Base-by-base conservation (phyloP, 2,113 vertebrate species). In the Tretioscincus oriximinensis region DNA sequence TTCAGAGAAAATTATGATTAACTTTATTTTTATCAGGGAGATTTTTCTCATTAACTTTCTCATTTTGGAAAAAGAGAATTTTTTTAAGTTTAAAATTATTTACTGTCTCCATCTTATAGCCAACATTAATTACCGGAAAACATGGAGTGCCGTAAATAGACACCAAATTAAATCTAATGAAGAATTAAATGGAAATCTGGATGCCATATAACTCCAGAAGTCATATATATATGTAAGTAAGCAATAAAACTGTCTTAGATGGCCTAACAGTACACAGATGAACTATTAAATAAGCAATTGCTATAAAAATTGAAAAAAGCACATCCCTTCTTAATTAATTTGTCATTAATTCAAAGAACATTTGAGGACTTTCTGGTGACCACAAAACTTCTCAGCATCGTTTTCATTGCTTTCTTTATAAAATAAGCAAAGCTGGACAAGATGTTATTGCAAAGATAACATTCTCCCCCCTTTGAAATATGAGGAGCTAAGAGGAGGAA, bases 1-100 rank as follows among this genome's bases (percentile, higher is more conserved):
- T 76, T 90, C 84, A 35, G 51, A 24, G 35, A 64, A 3, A 84
- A 81, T 89, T 0, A 72, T 14, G 14, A 81, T 21, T 88, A 66
- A 67, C 67, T 85, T 82, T 41, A 41, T 28, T 58, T 58, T 58
- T 18, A 18, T 18, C 54, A 58, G 18, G 54, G 54, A 58, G 18
- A 18, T 14, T 3, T 22, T 7, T 49, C 2, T 16, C 31, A n/a
- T 18, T n/a, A 58, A 20, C 6, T 29, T 45, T 20, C 9, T 28
- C 49, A 49, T 60, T 4, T 61, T 11, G 10, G 7, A 45, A 80
- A 49, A 20, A 18, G 2, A 72, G 14, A 14, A 28, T 45, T 60
- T 51, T 75, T 26, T 18, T 47, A 58, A 58, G 26, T 69, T 7
- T 29, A 54, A 63, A 41, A 29, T 35, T 65, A 20, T 22, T 73